A percentile compares a stretch with the other conserved stretches of the same genome.
Evolutionary conservation across 2,888 invertebrate species (phyloP).

Genomic region (Spilarctia lutea): DNA sequence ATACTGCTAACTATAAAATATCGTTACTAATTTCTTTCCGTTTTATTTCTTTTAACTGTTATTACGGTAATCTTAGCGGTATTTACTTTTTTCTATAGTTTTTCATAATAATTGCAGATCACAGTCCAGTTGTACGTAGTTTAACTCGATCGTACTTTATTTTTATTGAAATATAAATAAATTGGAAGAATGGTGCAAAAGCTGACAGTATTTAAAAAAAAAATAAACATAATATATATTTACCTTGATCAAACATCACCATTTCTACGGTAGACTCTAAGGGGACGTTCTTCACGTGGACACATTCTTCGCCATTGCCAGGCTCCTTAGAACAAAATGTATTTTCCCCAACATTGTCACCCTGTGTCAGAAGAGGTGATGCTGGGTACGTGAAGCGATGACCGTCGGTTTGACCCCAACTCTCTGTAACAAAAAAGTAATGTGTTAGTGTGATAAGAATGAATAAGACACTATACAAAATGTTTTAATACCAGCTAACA

Average conservation of each 20-base stretch:
- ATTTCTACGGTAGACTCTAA: constrained; percentile 91
- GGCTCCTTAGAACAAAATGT: constrained; percentile 81
- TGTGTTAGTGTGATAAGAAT: not conserved
- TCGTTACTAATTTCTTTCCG: too few species aligned
- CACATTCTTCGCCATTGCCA: constrained; percentile 87
- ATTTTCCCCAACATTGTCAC: constrained; percentile 84
- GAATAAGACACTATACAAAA: not conserved
- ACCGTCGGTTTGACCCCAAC: constrained; percentile 89
- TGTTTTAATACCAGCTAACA: too few species aligned
- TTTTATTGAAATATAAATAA: not conserved
- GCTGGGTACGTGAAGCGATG: constrained; percentile 92
- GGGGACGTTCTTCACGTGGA: constrained; percentile 89
- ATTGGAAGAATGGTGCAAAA: not conserved
- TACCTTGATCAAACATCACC: constrained; percentile 92
- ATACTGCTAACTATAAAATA: not conserved
- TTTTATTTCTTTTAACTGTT: not conserved
- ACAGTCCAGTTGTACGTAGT: too few species aligned
- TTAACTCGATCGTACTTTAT: not conserved
- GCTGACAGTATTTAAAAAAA: not conserved
- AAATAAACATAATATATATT: constrained; percentile 20
- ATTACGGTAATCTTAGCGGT: not conserved
- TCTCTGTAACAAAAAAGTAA: constrained; percentile 69
- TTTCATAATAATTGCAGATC: too few species aligned
- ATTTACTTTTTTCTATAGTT: not conserved
- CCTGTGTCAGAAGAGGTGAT: constrained; percentile 92